A percentile compares a stretch with the other conserved stretches of the same genome.
Evolutionary conservation across 2,888 invertebrate species (phyloP).

Genomic region (Papilio demoleus): DNA sequence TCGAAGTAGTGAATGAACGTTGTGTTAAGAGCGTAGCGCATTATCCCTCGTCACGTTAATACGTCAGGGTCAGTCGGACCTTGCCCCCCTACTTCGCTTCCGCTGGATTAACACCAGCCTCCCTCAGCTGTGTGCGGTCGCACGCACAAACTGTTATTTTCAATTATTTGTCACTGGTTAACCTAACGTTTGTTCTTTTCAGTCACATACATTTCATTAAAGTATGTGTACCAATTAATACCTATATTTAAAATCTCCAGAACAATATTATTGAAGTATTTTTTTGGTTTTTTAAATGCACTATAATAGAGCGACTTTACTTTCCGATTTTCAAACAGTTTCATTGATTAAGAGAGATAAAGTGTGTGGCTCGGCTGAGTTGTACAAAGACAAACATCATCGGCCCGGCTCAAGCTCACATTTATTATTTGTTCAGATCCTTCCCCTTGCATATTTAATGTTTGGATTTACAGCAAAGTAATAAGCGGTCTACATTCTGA

Average conservation of each 20-base stretch:
- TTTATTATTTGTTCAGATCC: slow-evolving; percentile 4
- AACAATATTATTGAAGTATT: too few species aligned
- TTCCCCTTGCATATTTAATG: background rate
- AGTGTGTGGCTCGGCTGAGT: background rate
- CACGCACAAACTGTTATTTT: background rate
- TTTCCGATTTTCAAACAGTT: background rate
- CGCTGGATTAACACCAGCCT: slow-evolving; percentile 29
- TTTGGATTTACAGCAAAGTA: background rate
- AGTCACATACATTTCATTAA: too few species aligned
- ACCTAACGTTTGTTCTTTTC: background rate
- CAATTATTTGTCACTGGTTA: background rate
- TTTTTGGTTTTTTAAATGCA: too few species aligned
- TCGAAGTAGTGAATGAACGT: slow-evolving; percentile 10
- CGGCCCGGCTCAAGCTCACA: background rate
- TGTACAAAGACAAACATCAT: slow-evolving; percentile 9
- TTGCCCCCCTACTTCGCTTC: background rate
- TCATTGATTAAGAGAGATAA: background rate
- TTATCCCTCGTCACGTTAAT: slow-evolving; percentile 26
- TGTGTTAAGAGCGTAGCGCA: background rate
- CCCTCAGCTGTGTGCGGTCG: background rate
- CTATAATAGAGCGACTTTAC: background rate
- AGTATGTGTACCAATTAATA: too few species aligned
- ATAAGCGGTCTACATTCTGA: background rate
- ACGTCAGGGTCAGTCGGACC: slow-evolving; percentile 13
- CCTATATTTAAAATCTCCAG: too few species aligned